A percentile compares a stretch with the other conserved stretches of the same genome.
These are phyloP conservation scores for Corapipo altera DNA, from an alignment of 2,113 vertebrate genomes.

Conservation along the genomic window DNA sequence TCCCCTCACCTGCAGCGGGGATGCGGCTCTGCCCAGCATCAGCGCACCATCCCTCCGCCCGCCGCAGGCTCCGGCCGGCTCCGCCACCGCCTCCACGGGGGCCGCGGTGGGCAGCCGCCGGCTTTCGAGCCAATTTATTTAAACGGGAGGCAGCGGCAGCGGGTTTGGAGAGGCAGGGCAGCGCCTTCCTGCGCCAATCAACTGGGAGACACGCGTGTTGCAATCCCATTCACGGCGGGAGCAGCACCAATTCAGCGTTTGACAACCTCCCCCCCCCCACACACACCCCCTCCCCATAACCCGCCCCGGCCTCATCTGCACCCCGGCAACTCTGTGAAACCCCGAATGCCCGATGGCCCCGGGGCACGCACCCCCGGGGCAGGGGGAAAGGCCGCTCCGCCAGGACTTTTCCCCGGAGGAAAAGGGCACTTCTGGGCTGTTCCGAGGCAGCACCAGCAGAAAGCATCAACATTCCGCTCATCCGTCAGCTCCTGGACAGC, in stretches of 20 bases:
- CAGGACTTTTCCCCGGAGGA: neutral
- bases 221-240: slow-evolving; percentile 30
- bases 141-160: slow-evolving; percentile 26
- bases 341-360: neutral
- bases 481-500: slow-evolving; percentile 16
- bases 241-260: neutral
- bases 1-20: slow-evolving; percentile 73
- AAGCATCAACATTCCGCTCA: neutral
- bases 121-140: slow-evolving; percentile 56
- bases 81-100: neutral
- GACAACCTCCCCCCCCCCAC: neutral
- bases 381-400: neutral
- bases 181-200: slow-evolving; percentile 43
- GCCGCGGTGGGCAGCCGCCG: slow-evolving; percentile 1
- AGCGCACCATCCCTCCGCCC: slow-evolving; percentile 43
- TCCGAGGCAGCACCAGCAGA: neutral
- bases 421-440: neutral
- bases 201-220: slow-evolving; percentile 17
- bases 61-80: slow-evolving; percentile 10
- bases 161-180: slow-evolving; percentile 43
- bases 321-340: neutral
- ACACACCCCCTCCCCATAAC: neutral
- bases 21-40: slow-evolving; percentile 66
- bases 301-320: neutral
- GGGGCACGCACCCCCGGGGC: neutral